These are phyloP conservation scores for Tenthredo amoena DNA, from an alignment of 2,888 invertebrate genomes.

Conservation along the genomic window DNA sequence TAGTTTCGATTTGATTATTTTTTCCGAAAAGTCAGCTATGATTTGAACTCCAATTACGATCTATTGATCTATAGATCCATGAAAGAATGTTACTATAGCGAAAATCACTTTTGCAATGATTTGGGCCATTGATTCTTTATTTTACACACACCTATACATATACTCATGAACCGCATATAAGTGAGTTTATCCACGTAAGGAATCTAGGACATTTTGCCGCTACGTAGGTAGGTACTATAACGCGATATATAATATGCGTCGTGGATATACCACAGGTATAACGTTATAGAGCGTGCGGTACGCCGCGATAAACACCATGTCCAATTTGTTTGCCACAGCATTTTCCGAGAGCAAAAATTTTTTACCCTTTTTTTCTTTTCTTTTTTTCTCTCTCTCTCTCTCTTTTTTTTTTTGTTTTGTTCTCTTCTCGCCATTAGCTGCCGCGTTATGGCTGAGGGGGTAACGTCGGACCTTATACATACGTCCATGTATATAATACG, in stretches of 20 bases:
- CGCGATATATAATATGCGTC: slow-evolving; percentile 21
- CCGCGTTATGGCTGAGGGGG: slow-evolving; percentile 15
- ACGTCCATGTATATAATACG: background rate
- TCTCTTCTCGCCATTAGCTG: slow-evolving; percentile 26
- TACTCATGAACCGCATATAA: background rate
- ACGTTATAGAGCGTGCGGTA: slow-evolving; percentile 14
- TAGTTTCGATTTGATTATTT: background rate
- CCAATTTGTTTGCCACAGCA: slow-evolving; percentile 38
- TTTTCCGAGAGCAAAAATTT: slow-evolving; percentile 26
- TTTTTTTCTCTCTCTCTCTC: no score
- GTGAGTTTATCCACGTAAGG: background rate
- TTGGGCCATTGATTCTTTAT: background rate
- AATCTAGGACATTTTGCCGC: slow-evolving; percentile 27
- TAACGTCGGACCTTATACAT: background rate
- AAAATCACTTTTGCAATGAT: background rate
- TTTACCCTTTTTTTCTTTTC: background rate
- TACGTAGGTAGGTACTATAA: background rate
- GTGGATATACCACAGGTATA: background rate
- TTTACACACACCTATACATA: background rate
- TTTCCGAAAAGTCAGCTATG: background rate
- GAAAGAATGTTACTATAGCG: background rate
- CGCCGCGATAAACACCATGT: slow-evolving; percentile 33
- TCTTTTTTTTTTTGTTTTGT: background rate
- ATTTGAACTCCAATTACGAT: background rate
- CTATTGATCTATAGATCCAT: background rate